These are phyloP conservation scores for Rhamnusium bicolor DNA, from an alignment of 2,888 invertebrate species.

Conservation along the genomic window DNA sequence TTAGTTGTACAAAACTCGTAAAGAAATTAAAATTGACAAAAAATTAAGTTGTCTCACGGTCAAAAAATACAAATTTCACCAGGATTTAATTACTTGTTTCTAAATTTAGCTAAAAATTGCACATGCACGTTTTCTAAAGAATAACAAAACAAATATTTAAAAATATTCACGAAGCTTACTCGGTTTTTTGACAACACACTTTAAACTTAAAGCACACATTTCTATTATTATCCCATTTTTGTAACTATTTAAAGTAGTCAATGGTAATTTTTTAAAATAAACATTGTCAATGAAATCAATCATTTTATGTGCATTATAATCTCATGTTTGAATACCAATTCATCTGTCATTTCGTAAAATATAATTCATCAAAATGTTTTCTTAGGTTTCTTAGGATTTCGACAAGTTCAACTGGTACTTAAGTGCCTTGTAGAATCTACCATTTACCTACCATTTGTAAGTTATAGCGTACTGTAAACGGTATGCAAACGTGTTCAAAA, in stretches of 20 bases:
- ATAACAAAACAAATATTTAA: neutral
- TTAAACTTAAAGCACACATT: neutral
- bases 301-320: neutral
- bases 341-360: neutral
- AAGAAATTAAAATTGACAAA: too few relatives aligned
- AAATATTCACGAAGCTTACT: neutral
- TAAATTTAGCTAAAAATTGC: too few relatives aligned
- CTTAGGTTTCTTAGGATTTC: neutral
- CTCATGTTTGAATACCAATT: neutral
- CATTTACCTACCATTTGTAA: neutral
- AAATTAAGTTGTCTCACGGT: too few relatives aligned
- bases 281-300: neutral
- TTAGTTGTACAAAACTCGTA: too few relatives aligned
- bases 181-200: neutral
- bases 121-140: too few relatives aligned
- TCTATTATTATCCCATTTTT: neutral
- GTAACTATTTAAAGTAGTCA: neutral
- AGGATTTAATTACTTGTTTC: too few relatives aligned
- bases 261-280: neutral
- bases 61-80: too few relatives aligned
- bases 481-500: neutral
- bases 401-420: neutral
- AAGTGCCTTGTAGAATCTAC: neutral
- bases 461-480: neutral
- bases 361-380: neutral